These are phyloP conservation scores for Oncopodura yosiiana DNA, from an alignment of 1,140 invertebrate species.

Conservation along the genomic window DNA sequence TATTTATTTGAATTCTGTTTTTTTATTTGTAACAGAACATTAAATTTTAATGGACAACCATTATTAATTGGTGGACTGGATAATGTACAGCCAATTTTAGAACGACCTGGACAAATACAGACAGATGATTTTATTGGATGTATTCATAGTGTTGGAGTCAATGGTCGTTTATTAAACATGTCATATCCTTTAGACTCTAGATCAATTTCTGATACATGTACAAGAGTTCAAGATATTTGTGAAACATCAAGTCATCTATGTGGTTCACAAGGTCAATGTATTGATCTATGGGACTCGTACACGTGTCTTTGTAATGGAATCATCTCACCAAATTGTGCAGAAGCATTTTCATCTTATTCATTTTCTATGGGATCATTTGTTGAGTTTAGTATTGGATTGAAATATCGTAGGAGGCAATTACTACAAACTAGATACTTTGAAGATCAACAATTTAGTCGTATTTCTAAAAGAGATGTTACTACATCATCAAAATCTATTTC, in stretches of 20 bases:
- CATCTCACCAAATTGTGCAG: constrained; percentile 65
- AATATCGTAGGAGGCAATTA: constrained; percentile 72
- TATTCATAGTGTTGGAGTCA: constrained; percentile 77
- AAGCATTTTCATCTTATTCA: constrained; percentile 65
- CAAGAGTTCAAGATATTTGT: constrained; percentile 47
- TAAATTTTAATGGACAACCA: constrained; percentile 85
- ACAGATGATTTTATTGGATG: constrained; percentile 89
- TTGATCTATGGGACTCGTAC: constrained; percentile 65
- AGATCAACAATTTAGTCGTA: constrained; percentile 22
- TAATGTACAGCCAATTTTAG: constrained; percentile 69
- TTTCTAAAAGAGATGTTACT: constrained; percentile 15
- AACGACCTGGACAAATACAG: constrained; percentile 74
- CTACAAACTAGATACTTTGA: constrained; percentile 42
- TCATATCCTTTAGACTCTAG: constrained; percentile 60
- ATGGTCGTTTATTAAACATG: constrained; percentile 68
- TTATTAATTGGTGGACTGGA: constrained; percentile 74
- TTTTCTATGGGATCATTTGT: constrained; percentile 64
- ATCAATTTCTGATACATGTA: constrained; percentile 64
- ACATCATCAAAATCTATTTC: constrained; percentile 58
- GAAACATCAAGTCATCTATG: constrained; percentile 52
- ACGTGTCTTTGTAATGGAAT: constrained; percentile 48
- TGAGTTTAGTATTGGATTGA: constrained; percentile 69
- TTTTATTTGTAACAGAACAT: constrained; percentile 52
- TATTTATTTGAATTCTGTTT: constrained; percentile 8
- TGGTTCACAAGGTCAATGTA: constrained; percentile 56